Conservation (phyloP, 2,888 invertebrate genomes). For the Epistrophe eligans region DNA sequence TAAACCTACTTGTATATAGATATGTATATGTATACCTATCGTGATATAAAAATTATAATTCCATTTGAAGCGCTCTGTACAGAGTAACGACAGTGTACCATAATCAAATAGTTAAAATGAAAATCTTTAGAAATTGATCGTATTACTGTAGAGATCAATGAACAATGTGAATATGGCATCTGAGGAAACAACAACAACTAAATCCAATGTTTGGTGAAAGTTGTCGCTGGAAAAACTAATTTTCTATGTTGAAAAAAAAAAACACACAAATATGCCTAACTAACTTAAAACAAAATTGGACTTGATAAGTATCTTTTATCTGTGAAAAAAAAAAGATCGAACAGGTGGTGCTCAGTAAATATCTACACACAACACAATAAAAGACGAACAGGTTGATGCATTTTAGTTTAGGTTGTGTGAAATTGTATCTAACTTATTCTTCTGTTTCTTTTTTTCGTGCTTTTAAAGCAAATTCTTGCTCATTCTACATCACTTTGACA, state of each 20-base stretch:
- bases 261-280: neutral
- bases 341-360: conserved; percentile 60
- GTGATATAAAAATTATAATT: neutral
- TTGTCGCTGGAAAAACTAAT: conserved; percentile 47
- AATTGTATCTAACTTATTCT: conserved; percentile 52
- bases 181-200: conserved; percentile 15
- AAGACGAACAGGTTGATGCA: conserved; percentile 38
- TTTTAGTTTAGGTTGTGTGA: conserved; percentile 51
- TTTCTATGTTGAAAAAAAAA: neutral
- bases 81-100: neutral
- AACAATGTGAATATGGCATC: conserved; percentile 28
- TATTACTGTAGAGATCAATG: conserved; percentile 51
- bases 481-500: conserved; percentile 48
- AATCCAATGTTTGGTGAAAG: conserved; percentile 56
- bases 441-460: conserved; percentile 42
- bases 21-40: neutral
- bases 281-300: conserved; percentile 21
- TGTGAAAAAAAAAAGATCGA: conserved; percentile 2
- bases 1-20: no score
- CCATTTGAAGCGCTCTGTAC: neutral
- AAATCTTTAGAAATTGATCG: conserved; percentile 29
- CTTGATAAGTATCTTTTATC: conserved; percentile 14
- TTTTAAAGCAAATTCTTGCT: conserved; percentile 38
- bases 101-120: conserved; percentile 8
- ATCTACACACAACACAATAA: conserved; percentile 22